Conservation (phyloP, 2,797 vertebrate genomes). For the Sebastes kiyomatsui region DNA sequence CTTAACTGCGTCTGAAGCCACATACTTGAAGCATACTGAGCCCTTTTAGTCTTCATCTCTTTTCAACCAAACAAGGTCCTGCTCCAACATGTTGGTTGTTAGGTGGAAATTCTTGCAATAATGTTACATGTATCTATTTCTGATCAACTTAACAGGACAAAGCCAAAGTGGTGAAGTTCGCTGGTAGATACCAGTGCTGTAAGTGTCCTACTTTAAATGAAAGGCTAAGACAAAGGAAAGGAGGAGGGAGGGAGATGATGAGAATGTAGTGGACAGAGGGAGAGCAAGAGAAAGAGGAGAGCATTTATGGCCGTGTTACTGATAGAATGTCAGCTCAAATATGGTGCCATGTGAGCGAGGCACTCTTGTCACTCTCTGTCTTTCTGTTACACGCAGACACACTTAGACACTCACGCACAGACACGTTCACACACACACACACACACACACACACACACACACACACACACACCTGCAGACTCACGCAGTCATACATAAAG, state of each 20-base stretch:
- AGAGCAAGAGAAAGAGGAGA: neutral
- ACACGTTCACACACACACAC: conserved; percentile 10
- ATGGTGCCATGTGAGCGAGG: conserved; percentile 29
- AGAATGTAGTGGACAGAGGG: neutral
- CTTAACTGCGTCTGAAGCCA: neutral
- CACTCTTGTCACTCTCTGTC: conserved; percentile 59
- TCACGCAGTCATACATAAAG: conserved; percentile 26
- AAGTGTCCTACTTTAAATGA: conserved; percentile 18
- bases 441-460: neutral
- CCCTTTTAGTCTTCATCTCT: fast-evolving
- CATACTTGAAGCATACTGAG: neutral
- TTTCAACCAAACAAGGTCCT: neutral
- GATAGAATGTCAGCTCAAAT: conserved; percentile 46
- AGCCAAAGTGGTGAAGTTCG: neutral
- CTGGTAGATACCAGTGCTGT: neutral
- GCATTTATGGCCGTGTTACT: conserved; percentile 51
- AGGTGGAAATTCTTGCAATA: neutral
- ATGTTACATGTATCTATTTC: neutral
- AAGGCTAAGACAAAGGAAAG: neutral
- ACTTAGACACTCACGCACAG: conserved; percentile 19
- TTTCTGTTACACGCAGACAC: conserved; percentile 13
- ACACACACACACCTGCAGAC: conserved; percentile 4
- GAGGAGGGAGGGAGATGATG: neutral
- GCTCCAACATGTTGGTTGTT: neutral
- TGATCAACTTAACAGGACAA: neutral